Conservation (phyloP, 2,888 invertebrate genomes). For the Geotrupes spiniger region DNA sequence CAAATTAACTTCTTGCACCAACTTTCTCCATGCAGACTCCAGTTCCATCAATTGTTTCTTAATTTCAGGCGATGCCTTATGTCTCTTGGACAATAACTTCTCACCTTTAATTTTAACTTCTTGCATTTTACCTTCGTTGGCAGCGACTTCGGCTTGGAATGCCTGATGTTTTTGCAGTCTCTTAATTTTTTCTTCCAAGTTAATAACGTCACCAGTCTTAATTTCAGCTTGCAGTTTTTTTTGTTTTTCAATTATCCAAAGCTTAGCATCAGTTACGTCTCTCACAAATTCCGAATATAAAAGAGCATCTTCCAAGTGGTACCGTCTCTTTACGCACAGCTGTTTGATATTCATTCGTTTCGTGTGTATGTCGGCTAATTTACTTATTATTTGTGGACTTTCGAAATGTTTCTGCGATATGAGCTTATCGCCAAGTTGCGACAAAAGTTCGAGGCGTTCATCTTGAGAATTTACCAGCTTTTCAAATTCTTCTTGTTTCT, state of each 20-base stretch:
- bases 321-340: conserved; percentile 64
- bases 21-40: conserved; percentile 69
- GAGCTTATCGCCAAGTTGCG: conserved; percentile 83
- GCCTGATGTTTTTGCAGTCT: conserved; percentile 93
- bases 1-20: conserved; percentile 62
- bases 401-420: conserved; percentile 91
- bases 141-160: conserved; percentile 87
- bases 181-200: conserved; percentile 93
- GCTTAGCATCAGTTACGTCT: conserved; percentile 86
- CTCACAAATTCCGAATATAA: conserved; percentile 88
- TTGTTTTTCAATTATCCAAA: conserved; percentile 89
- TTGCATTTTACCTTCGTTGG: conserved; percentile 81
- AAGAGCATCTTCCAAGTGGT: conserved; percentile 71
- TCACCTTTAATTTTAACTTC: conserved; percentile 75
- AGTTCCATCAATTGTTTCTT: conserved; percentile 68
- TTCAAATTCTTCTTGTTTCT: conserved; percentile 94
- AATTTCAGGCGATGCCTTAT: conserved; percentile 69
- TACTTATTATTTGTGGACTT: conserved; percentile 71
- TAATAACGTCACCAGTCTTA: conserved; percentile 71
- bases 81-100: conserved; percentile 65
- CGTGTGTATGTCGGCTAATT: conserved; percentile 71
- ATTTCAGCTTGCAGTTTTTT: conserved; percentile 82
- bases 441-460: conserved; percentile 77
- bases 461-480: conserved; percentile 85
- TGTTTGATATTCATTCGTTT: conserved; percentile 68